Percentiles rank a stretch among this genome's conserved stretches.
Evolutionary conservation across 2,797 vertebrate genomes (phyloP).

Genomic region (Muscicapa comitata): DNA sequence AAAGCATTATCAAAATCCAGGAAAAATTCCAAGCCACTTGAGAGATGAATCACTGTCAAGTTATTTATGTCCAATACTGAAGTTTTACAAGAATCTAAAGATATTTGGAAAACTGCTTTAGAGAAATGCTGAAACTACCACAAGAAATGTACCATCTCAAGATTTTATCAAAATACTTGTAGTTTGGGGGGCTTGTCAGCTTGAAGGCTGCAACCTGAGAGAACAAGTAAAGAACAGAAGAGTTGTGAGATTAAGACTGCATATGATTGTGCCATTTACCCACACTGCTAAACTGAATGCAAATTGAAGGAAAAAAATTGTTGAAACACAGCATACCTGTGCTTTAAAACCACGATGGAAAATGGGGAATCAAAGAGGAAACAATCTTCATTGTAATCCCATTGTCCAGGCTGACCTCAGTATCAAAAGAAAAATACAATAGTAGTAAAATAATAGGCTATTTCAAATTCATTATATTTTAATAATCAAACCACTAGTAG

Average conservation of each 20-base stretch:
- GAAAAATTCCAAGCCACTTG: not conserved
- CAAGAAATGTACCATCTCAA: not conserved
- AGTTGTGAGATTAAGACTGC: not conserved
- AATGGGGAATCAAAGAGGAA: not conserved
- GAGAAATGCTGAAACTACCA: not conserved
- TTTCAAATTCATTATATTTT: not conserved
- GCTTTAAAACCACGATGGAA: not conserved
- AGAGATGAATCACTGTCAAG: not conserved
- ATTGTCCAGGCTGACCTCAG: not conserved
- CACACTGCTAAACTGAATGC: not conserved
- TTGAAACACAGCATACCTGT: not conserved
- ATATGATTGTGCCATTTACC: not conserved
- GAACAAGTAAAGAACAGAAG: not conserved
- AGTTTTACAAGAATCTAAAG: not conserved
- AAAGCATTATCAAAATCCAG: not conserved
- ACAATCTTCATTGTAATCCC: not conserved
- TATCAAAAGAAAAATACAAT: not conserved
- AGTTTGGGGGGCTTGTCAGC: not conserved
- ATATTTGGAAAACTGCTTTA: not conserved
- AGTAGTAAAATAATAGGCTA: not conserved
- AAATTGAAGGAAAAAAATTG: not conserved
- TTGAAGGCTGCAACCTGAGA: not conserved
- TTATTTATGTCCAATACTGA: not conserved
- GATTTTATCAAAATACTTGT: not conserved
- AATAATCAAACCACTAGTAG: conserved; percentile 14